Evolutionary conservation across 2,113 vertebrate species (phyloP), one percentile per base, ranked within the genome.

Genomic region (Dasyornis broadbenti): DNA sequence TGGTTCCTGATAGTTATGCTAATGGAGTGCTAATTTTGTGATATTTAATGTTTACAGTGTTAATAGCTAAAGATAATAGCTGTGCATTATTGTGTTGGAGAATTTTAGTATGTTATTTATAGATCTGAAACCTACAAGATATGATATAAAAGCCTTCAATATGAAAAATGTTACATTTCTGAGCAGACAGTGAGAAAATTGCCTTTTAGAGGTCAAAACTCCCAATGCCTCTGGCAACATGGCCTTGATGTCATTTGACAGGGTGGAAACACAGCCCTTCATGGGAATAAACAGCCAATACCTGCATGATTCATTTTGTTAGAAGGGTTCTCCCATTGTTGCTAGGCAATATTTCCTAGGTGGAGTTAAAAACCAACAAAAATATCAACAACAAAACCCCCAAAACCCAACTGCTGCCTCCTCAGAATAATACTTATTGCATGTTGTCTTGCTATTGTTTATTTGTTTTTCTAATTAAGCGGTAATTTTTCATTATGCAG

Each of bases 131-230:
- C 82, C 28, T 95, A 92, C 77, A 78, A 94, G 92, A 97, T 96
- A 95, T 91, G 91, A 96, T 95, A 97, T 89, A 97, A 97, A 97
- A 96, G 86, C 91, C 54, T 95, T 96, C 94, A 89, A 87, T 97
- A 95, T 96, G 94, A 95, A 94, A 95, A 95, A 94, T 96, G 96
- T 95, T 92, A 89, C 66, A 80, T 95, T 97, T 97, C 94, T 95
- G 94, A 96, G 89, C 92, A 95, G 95, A 96, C 91, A 96, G 95
- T 96, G 96, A 97, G 96, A 97, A 97, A 96, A 96, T 97, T 96
- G 94, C 94, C 96, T 96, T 97, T 96, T 96, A 92, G 96, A 97
- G 95, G 94, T 97, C 96, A 97, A 95, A 97, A 96, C 94, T 94
- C 91, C 78, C 90, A 89, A 1, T 73, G 94, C 96, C 95, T 96